Evolutionary conservation across 2,888 invertebrate genomes (phyloP), one percentile per base, ranked within the genome.

Genomic region (Acleris sparsana): DNA sequence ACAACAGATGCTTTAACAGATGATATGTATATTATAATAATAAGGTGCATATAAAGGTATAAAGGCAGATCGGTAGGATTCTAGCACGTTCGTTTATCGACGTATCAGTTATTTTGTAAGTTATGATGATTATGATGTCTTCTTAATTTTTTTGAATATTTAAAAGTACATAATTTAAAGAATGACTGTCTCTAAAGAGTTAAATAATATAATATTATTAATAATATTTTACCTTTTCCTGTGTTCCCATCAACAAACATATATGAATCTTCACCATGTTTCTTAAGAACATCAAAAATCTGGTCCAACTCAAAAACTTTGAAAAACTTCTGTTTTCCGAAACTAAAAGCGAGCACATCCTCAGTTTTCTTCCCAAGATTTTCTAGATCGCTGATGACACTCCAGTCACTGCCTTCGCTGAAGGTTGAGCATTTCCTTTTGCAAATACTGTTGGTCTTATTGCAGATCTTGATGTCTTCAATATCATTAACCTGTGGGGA

Each of bases 231-330:
- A 96, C 97, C 97, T 86, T 94, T 95, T 1, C 94, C 96, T 5
- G 96, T 95, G 76, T 95, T 95, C 1, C 96, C 96, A 70, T 95
- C 95, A 0, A 95, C 91, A 39, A 96, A 78, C 80, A 94, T 89
- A 75, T 94, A 94, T 13, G 89, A 87, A 62, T 90, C 84, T 9
- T 84, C 73, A 0, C 92, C 89, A 66, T 92, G 77, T 57, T 80
- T 80, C 1, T 79, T 70, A 20, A 94, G 84, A 29, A 93, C 73
- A 25, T 84, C 76, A 80, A 94, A 94, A 44, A 94, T 84, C 44
- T 91, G 85, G 13, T 86, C 78, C 9, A 93, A 76, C 4, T 87
- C 78, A 53, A 82, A 86, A 1, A 93, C 92, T 78, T 93, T 94
- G 65, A 85, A 87, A 74, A 93, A 94, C 33, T 87, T 82, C 0